Conservation (phyloP, 2,888 invertebrate genomes). For the Rhamnusium bicolor region DNA sequence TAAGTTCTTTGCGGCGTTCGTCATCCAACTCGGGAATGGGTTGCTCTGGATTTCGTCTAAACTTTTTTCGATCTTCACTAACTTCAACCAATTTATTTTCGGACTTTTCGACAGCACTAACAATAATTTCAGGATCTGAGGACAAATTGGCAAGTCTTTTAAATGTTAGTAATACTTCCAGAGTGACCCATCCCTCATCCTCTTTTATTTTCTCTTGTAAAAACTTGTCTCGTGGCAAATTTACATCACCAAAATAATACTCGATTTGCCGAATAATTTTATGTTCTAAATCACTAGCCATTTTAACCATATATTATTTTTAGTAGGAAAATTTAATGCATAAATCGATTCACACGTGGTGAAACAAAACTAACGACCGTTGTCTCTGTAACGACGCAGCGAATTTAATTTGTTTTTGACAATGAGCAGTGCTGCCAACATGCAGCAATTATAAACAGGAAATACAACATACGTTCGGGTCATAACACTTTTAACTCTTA, state of each 20-base stretch:
- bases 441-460: no score
- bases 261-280: constrained; percentile 81
- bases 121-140: constrained; percentile 80
- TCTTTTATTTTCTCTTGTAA: constrained; percentile 88
- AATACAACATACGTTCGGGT: no score
- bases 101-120: constrained; percentile 83
- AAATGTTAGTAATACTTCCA: constrained; percentile 89
- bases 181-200: constrained; percentile 93
- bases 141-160: constrained; percentile 86
- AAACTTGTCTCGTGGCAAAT: constrained; percentile 94
- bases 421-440: neutral
- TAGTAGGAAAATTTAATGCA: neutral
- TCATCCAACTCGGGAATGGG: constrained; percentile 91
- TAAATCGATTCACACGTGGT: neutral
- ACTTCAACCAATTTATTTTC: constrained; percentile 82
- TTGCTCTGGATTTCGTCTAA: constrained; percentile 81
- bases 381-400: neutral
- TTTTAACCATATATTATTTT: constrained; percentile 40
- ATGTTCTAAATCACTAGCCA: constrained; percentile 72
- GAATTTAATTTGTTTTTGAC: constrained; percentile 10
- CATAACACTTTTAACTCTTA: no score
- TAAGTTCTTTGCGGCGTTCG: constrained; percentile 85
- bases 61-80: constrained; percentile 74
- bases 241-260: constrained; percentile 88
- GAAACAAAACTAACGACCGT: neutral